These are phyloP conservation scores for Athene noctua DNA, from an alignment of 2,113 vertebrate species.

Conservation along the genomic window DNA sequence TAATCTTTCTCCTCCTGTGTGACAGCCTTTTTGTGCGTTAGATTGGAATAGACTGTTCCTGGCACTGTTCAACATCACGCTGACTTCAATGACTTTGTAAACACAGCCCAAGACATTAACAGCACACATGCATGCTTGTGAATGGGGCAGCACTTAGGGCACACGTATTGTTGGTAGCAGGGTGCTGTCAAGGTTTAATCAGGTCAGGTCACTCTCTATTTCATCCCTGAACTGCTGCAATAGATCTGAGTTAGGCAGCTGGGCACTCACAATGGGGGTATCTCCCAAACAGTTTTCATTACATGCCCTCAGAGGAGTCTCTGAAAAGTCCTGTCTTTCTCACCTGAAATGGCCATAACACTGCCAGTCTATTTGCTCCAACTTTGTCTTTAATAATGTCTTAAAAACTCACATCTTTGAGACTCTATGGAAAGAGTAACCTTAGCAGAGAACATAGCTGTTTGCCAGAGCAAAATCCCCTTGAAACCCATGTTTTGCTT, in stretches of 20 bases:
- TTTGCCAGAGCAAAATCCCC: constrained; percentile 42
- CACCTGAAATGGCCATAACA: constrained; percentile 27
- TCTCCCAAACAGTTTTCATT: constrained; percentile 66
- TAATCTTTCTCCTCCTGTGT: constrained; percentile 39
- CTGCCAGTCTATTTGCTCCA: constrained; percentile 51
- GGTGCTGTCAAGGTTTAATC: constrained; percentile 28
- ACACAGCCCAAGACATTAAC: neutral
- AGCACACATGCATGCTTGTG: neutral
- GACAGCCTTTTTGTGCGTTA: constrained; percentile 12
- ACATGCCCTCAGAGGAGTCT: constrained; percentile 22
- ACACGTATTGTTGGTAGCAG: neutral
- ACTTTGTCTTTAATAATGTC: constrained; percentile 56
- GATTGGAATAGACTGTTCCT: constrained; percentile 11
- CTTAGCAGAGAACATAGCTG: neutral
- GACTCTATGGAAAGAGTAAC: neutral
- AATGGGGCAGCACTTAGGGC: neutral
- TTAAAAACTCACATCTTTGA: constrained; percentile 50
- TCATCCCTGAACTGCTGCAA: constrained; percentile 32
- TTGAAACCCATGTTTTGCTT: constrained; percentile 15
- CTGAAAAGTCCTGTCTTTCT: constrained; percentile 56
- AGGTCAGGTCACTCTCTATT: constrained; percentile 55
- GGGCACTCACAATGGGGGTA: neutral
- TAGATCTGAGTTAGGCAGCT: constrained; percentile 39
- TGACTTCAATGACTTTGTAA: constrained; percentile 20
- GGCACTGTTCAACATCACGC: neutral